These are phyloP conservation scores for Blastomussa wellsi DNA, from an alignment of 92 coral and sea anemone species.

Conservation along the genomic window DNA sequence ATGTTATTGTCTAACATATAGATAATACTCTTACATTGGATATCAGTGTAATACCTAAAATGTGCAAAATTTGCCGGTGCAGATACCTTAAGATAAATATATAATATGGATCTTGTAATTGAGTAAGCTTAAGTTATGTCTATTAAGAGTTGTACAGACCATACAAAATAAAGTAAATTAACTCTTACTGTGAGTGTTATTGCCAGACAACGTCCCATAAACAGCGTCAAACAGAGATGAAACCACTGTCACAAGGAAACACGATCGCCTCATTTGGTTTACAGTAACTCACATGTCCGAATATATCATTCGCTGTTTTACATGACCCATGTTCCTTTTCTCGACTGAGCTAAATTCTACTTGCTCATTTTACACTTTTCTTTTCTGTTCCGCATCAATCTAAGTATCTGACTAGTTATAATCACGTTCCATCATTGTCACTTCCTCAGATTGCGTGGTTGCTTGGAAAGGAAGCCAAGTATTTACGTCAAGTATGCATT, in stretches of 20 bases:
- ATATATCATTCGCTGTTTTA: background rate
- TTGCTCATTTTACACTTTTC: background rate
- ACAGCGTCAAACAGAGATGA: background rate
- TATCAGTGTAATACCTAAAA: too few relatives aligned
- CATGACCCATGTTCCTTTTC: background rate
- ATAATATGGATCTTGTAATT: too few relatives aligned
- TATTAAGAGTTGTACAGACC: too few relatives aligned
- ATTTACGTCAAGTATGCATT: conserved; percentile 8
- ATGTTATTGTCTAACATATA: too few relatives aligned
- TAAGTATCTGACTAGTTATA: background rate
- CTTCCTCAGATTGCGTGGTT: background rate
- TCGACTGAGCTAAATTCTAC: background rate
- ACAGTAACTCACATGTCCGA: background rate
- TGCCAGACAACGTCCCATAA: background rate
- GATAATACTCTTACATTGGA: too few relatives aligned
- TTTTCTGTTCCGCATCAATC: background rate
- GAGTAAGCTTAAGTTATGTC: too few relatives aligned
- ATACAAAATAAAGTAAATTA: background rate
- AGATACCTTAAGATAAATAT: too few relatives aligned
- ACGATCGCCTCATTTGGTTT: background rate
- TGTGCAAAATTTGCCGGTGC: too few relatives aligned
- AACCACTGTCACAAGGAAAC: too few relatives aligned
- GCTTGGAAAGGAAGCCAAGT: background rate
- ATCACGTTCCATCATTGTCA: background rate
- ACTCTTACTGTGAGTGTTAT: background rate